Conservation (phyloP, 2,797 vertebrate genomes). For the Ceryle rudis region DNA sequence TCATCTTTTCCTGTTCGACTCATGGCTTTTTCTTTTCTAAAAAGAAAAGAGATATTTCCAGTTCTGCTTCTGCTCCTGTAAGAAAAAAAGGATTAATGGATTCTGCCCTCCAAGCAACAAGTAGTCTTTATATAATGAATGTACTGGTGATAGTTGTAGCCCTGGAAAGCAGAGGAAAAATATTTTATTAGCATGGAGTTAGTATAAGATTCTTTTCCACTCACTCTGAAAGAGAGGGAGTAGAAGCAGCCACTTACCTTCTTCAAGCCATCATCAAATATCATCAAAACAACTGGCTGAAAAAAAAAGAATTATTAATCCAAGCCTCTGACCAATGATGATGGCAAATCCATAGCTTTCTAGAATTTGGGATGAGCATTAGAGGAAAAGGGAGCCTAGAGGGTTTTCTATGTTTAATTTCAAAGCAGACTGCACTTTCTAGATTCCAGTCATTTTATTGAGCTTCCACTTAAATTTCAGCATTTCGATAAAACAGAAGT, state of each 20-base stretch:
- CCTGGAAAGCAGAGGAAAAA: neutral
- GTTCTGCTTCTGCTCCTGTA: neutral
- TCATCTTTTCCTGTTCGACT: neutral
- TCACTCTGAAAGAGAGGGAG: neutral
- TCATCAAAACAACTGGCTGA: neutral
- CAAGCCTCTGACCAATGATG: neutral
- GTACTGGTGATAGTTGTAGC: neutral
- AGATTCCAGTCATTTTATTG: constrained; percentile 12
- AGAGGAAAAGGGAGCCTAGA: neutral
- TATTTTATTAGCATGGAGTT: neutral
- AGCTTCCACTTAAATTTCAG: constrained; percentile 11
- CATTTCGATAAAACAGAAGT: neutral
- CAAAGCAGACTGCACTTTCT: neutral
- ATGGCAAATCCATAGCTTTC: neutral
- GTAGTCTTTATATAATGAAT: neutral
- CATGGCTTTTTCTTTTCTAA: neutral
- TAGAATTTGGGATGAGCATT: neutral
- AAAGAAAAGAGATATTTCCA: neutral
- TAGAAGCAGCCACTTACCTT: neutral
- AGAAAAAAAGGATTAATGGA: neutral
- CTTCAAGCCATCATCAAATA: neutral
- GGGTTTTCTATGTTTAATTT: neutral
- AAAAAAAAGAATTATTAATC: neutral
- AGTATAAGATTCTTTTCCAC: neutral
- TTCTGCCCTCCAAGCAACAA: neutral